phyloP scores from a whole-genome alignment of 2,797 vertebrate genomes.

The Phoxinus dragarum region DNA sequence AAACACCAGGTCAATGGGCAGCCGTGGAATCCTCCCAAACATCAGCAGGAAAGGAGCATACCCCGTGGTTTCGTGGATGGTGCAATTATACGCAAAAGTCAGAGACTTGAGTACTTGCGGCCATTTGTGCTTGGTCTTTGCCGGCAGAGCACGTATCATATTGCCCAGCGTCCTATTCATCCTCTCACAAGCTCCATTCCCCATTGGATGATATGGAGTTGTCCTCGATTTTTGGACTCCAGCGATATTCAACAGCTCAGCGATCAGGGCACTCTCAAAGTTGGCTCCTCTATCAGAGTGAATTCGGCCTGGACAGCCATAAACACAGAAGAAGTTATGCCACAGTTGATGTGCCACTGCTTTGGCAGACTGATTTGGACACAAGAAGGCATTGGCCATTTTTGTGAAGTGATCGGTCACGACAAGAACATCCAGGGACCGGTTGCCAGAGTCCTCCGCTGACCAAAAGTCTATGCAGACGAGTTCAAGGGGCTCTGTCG shows the following conservation, averaged over 20 bases:
- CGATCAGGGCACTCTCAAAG: not conserved
- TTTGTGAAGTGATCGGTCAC: not conserved
- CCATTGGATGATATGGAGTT: no score
- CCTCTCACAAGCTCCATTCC: no score
- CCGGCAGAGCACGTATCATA: no score
- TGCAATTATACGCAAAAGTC: no score
- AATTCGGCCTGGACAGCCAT: not conserved
- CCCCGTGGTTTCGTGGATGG: no score
- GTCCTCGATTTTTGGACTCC: not conserved
- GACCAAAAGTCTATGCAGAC: constrained; percentile 47
- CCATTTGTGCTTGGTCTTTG: no score
- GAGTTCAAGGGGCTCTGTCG: constrained; percentile 12
- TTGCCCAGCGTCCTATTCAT: no score
- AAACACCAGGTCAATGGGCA: not conserved
- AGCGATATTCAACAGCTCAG: not conserved
- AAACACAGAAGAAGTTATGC: constrained; percentile 6
- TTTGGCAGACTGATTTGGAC: constrained; percentile 14
- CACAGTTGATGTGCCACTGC: not conserved
- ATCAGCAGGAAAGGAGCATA: no score
- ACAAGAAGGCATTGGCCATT: not conserved
- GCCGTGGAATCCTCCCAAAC: no score
- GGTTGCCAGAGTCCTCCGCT: constrained; percentile 27
- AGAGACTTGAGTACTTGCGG: no score
- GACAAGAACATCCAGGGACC: constrained; percentile 27
- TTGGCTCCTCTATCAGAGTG: not conserved